A percentile compares a stretch with the other conserved stretches of the same genome.
phyloP scores from a whole-genome alignment of 2,113 vertebrate genomes.

The Arenaria interpres region DNA sequence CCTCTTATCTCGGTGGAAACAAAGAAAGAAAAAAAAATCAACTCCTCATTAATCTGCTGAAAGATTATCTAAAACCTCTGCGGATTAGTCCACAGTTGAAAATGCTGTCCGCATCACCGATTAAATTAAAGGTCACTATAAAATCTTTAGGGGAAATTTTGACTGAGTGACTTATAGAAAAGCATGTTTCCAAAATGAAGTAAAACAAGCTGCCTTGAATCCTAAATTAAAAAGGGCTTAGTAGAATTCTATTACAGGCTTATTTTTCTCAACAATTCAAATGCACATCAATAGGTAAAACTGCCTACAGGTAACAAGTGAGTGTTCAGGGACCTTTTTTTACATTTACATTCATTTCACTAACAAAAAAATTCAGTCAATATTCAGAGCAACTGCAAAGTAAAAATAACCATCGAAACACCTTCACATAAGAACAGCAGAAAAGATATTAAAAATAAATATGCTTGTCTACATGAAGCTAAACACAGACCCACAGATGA shows the following conservation, averaged over 20 bases:
- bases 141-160: not conserved
- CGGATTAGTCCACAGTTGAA: not conserved
- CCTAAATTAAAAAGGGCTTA: not conserved
- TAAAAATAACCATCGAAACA: not conserved
- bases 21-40: not conserved
- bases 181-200: not conserved
- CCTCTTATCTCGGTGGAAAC: not conserved
- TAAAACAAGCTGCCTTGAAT: not conserved
- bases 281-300: not conserved
- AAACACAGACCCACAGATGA: not conserved
- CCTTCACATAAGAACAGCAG: not conserved
- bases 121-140: constrained; percentile 28
- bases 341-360: not conserved
- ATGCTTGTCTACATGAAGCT: not conserved
- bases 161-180: not conserved
- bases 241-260: not conserved
- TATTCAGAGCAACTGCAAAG: not conserved
- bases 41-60: constrained; percentile 31
- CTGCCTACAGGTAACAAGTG: not conserved
- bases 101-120: not conserved
- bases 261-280: not conserved
- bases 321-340: not conserved
- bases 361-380: not conserved
- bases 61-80: constrained; percentile 23
- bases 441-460: not conserved